Evolutionary conservation across 2,797 vertebrate genomes (phyloP).

Genomic region (Lerista edwardsae): DNA sequence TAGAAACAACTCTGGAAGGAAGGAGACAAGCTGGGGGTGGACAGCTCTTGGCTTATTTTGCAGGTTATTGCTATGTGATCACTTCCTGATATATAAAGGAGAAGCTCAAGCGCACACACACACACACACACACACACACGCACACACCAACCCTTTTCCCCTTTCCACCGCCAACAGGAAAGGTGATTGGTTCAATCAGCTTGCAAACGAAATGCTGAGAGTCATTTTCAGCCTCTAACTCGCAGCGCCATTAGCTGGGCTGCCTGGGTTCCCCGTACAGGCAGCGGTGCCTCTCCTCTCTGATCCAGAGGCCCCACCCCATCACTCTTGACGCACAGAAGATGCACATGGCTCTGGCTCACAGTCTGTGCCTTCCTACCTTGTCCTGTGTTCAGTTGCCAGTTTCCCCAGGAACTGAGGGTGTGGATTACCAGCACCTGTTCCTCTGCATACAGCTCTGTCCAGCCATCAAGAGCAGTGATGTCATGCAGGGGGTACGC

Average conservation of each 20-base stretch:
- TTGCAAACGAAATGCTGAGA: rapidly evolving
- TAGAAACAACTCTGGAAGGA: conserved; percentile 48
- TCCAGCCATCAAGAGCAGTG: not conserved
- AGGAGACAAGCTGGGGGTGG: conserved; percentile 27
- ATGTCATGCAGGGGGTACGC: no score
- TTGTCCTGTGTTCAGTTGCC: not conserved
- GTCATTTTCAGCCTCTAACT: conserved; percentile 31
- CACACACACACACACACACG: not conserved
- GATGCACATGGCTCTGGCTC: not conserved
- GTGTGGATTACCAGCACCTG: not conserved
- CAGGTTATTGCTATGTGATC: conserved; percentile 63
- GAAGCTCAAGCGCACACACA: not conserved
- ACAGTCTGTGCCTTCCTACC: not conserved
- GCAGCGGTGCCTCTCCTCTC: not conserved
- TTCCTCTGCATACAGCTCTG: not conserved
- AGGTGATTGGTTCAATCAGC: not conserved
- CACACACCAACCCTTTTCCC: not conserved
- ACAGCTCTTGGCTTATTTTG: conserved; percentile 9
- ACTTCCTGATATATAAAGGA: conserved; percentile 53
- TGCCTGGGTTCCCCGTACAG: not conserved
- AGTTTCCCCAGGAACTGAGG: not conserved
- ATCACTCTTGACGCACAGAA: not conserved
- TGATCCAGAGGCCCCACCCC: not conserved
- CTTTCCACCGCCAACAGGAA: not conserved
- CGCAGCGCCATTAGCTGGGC: not conserved